phyloP scores from a whole-genome alignment of 2,797 vertebrate genomes.

The Takifugu ocellatus region DNA sequence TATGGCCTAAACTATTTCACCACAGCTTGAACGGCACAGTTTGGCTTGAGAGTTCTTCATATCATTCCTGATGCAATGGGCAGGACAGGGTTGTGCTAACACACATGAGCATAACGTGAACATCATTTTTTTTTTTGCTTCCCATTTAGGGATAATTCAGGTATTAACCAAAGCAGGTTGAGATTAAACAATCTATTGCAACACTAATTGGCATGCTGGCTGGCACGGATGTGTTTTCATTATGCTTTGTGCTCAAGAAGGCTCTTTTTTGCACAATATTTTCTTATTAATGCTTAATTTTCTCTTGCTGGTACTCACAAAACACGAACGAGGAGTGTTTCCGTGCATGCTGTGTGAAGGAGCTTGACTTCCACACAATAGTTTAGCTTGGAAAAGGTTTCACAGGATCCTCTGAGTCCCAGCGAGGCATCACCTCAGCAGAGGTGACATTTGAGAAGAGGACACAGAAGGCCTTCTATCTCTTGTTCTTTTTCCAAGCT shows the following conservation, averaged over 20 bases:
- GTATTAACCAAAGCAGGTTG: conserved; percentile 45
- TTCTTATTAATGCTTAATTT: no score
- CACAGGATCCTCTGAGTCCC: conserved; percentile 2
- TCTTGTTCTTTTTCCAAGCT: neutral
- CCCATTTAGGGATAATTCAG: conserved; percentile 47
- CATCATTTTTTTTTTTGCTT: no score
- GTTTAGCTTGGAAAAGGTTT: conserved; percentile 4
- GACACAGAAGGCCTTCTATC: conserved; percentile 13
- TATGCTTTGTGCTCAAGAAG: no score
- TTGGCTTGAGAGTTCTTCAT: no score
- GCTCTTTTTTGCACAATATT: no score
- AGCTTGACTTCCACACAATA: neutral
- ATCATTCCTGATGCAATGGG: no score
- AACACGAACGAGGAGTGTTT: conserved; percentile 3
- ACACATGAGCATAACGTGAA: neutral
- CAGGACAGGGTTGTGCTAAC: neutral
- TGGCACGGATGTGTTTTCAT: no score
- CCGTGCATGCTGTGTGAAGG: conserved; percentile 6
- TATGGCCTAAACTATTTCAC: no score
- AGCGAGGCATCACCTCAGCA: conserved; percentile 17
- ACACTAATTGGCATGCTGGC: conserved; percentile 9
- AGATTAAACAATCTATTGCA: conserved; percentile 29
- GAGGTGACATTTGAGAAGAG: conserved; percentile 28
- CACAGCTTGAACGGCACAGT: no score
- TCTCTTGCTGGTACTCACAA: no score